Evolutionary conservation across 2,113 vertebrate genomes (phyloP).

Genomic region (Perca flavescens): DNA sequence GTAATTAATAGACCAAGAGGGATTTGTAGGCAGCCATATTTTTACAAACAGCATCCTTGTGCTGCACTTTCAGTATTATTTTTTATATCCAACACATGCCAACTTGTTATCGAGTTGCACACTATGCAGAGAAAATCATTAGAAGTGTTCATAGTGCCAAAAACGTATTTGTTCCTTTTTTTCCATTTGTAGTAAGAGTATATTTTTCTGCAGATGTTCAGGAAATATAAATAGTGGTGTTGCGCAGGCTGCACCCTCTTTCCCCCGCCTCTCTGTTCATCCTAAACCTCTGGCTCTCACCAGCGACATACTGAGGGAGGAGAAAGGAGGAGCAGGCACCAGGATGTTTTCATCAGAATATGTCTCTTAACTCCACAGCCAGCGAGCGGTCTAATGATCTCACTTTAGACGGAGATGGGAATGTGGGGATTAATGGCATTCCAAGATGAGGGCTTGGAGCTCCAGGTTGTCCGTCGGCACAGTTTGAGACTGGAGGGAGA

Average conservation of each 20-base stretch:
- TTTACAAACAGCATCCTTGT: not conserved
- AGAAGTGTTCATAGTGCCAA: slow-evolving; percentile 10
- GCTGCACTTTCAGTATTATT: not conserved
- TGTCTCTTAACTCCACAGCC: slow-evolving; percentile 59
- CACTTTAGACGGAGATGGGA: slow-evolving; percentile 75
- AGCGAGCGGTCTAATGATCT: slow-evolving; percentile 81
- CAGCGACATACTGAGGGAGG: slow-evolving; percentile 47
- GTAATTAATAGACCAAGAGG: not conserved
- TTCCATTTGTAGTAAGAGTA: not conserved
- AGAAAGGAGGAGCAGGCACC: slow-evolving; percentile 43
- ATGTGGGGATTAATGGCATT: slow-evolving; percentile 76
- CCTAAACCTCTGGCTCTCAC: slow-evolving; percentile 71
- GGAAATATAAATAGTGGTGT: slow-evolving; percentile 7
- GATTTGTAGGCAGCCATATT: slow-evolving; percentile 1
- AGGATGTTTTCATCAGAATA: slow-evolving; percentile 74
- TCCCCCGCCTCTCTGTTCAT: slow-evolving; percentile 6
- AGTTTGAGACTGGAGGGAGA: slow-evolving; percentile 74
- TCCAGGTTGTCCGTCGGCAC: slow-evolving; percentile 74
- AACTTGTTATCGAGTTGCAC: slow-evolving; percentile 8
- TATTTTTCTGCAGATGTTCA: slow-evolving; percentile 30
- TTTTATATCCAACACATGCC: not conserved
- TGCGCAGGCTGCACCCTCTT: slow-evolving; percentile 20
- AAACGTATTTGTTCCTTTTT: slow-evolving; percentile 5
- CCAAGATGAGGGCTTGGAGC: slow-evolving; percentile 62
- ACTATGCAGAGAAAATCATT: not conserved